phyloP scores from a whole-genome alignment of 2,888 invertebrate genomes.

The Erynnis tages region DNA sequence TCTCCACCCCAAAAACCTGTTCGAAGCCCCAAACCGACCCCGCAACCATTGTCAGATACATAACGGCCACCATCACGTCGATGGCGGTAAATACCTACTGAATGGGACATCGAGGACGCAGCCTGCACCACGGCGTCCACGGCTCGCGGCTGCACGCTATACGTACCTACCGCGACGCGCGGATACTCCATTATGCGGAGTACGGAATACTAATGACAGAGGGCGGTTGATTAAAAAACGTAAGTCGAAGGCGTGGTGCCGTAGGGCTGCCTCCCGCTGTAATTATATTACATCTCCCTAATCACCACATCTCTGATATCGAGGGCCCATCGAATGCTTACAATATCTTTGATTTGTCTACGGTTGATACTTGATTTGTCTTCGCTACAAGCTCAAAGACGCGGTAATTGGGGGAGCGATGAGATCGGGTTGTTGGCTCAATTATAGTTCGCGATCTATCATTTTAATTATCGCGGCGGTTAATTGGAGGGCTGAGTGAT shows the following conservation, averaged over 20 bases:
- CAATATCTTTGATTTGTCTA: constrained; percentile 18
- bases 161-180: too few relatives aligned
- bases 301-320: constrained; percentile 25
- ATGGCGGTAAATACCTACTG: too few relatives aligned
- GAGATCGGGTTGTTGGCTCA: constrained; percentile 12
- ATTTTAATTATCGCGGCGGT: constrained; percentile 10
- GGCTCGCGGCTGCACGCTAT: constrained; percentile 9
- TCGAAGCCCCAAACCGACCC: too few relatives aligned
- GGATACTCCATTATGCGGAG: constrained; percentile 65
- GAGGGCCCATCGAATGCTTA: constrained; percentile 21
- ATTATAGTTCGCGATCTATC: constrained; percentile 17
- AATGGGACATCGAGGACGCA: constrained; percentile 3
- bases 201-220: constrained; percentile 75
- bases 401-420: constrained; percentile 14
- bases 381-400: constrained; percentile 1
- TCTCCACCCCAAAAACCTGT: too few relatives aligned
- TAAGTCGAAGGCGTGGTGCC: constrained; percentile 62
- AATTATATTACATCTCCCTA: constrained; percentile 28
- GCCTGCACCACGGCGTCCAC: too few relatives aligned
- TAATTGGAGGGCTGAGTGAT: constrained; percentile 6
- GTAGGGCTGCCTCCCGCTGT: constrained; percentile 39
- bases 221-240: constrained; percentile 77
- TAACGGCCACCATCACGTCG: too few relatives aligned
- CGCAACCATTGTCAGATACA: too few relatives aligned
- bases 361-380: neutral